Evolutionary conservation across 2,113 vertebrate species (phyloP), one percentile per base, ranked within the genome.

Genomic region (Plestiodon gilberti): DNA sequence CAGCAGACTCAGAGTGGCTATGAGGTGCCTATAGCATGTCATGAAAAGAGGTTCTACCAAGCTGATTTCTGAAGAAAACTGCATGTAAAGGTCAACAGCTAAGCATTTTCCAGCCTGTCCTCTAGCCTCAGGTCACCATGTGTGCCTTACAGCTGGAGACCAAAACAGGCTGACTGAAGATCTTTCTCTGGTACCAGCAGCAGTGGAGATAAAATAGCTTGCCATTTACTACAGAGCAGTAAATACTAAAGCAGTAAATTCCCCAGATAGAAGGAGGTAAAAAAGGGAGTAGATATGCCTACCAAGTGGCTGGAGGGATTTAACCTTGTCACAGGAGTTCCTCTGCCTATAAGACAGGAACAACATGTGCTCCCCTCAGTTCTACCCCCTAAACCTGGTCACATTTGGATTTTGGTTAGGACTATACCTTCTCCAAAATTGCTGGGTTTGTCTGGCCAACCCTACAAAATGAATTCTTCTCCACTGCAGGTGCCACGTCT

Each of bases 231-330:
- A 74, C 77, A 88, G 83, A 22, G 70, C 10, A 67, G 65, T 67
- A 52, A 30, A 48, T 84, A 88, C 40, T 52, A 18, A 40, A 14
- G 23, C 7, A 15, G 48, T 67, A 67, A 48, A 15, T 33, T 91
- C 57, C 22, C 73, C 0, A 0, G 23, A 1, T 0, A 64, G 25
- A 11, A 2, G 1, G 3, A 18, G 7, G 1, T 13, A 64, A 67
- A 64, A 14, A 10, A 14, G 30, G 81, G 14, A 30, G 2, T 1
- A 69, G 23, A 48, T 55, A 76, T 7, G 57, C 61, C 78, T 4
- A 6, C 55, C 33, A 40, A 28, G 5, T 43, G 57, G 30, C 62
- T 65, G 48, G 69, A 20, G 5, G 61, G 38, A 90, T 48, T 4
- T 33, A 87, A 20, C 4, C 33, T 75, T 71, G 30, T 23, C 52